Conservation (phyloP, 2,113 vertebrate species). For the Sturnus vulgaris region DNA sequence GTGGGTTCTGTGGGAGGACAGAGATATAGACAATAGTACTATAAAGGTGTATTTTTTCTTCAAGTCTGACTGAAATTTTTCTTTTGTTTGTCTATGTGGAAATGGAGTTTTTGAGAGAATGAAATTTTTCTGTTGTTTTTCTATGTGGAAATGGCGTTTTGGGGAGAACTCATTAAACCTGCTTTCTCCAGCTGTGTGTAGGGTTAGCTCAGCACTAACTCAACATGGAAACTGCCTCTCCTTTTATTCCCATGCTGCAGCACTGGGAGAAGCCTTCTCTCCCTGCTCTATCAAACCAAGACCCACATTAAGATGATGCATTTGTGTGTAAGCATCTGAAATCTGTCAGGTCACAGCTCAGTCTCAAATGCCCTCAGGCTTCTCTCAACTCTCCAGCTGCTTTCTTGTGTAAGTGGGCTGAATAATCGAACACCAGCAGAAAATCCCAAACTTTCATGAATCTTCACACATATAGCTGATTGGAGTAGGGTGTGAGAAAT, state of each 20-base stretch:
- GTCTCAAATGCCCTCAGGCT: background rate
- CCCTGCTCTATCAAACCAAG: background rate
- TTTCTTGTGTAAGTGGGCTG: background rate
- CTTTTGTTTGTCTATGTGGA: background rate
- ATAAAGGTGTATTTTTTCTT: background rate
- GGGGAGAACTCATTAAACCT: background rate
- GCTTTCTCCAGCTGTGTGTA: background rate
- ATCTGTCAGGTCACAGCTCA: background rate
- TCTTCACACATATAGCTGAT: background rate
- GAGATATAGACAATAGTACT: background rate
- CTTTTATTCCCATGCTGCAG: background rate
- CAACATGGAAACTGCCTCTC: background rate
- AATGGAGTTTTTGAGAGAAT: background rate
- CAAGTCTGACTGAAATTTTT: background rate
- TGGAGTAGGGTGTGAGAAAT: background rate
- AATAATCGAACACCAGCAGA: background rate
- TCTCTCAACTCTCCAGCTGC: background rate
- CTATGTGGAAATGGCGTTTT: background rate
- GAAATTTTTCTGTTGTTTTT: background rate
- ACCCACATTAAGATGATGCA: background rate
- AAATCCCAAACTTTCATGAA: background rate
- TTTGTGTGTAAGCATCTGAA: background rate
- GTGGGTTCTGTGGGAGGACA: background rate
- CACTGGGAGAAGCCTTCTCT: background rate
- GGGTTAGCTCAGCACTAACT: background rate